Conservation (phyloP, 64 coral and sea anemone genomes). For the Montipora sp. region DNA sequence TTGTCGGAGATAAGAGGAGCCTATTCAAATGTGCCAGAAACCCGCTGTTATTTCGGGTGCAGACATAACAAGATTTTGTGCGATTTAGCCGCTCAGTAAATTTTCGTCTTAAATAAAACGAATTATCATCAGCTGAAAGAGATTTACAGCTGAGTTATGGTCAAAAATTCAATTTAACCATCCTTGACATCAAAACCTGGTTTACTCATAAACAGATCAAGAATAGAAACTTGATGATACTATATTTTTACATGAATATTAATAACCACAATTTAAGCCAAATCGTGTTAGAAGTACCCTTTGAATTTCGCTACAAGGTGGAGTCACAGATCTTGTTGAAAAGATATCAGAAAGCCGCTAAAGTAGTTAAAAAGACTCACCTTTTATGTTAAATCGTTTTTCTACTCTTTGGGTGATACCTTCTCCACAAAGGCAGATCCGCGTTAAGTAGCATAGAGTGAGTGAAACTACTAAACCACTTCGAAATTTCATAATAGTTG, state of each 20-base stretch:
- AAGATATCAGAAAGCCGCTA: slow-evolving; percentile 1
- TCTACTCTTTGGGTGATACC: neutral
- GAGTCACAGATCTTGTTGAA: neutral
- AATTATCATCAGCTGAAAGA: too few species aligned
- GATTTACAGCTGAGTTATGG: too few species aligned
- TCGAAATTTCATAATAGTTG: slow-evolving; percentile 24
- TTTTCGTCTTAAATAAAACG: too few species aligned
- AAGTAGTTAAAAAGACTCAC: neutral
- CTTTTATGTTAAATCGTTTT: slow-evolving; percentile 41
- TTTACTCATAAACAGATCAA: neutral
- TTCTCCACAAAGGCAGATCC: neutral
- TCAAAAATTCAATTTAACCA: too few species aligned
- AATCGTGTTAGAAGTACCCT: neutral
- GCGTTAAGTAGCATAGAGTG: slow-evolving; percentile 1
- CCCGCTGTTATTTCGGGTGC: too few species aligned
- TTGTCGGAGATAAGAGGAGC: too few species aligned
- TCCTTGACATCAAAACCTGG: neutral
- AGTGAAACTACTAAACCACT: slow-evolving; percentile 1
- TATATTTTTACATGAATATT: slow-evolving; percentile 20
- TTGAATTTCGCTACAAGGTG: slow-evolving; percentile 28
- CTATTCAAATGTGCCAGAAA: too few species aligned
- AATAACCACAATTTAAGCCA: neutral
- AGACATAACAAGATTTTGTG: too few species aligned
- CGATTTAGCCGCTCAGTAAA: too few species aligned
- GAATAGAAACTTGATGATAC: neutral